Base-by-base conservation (phyloP, 1,140 invertebrate species). In the Zaprionus nigranus region DNA sequence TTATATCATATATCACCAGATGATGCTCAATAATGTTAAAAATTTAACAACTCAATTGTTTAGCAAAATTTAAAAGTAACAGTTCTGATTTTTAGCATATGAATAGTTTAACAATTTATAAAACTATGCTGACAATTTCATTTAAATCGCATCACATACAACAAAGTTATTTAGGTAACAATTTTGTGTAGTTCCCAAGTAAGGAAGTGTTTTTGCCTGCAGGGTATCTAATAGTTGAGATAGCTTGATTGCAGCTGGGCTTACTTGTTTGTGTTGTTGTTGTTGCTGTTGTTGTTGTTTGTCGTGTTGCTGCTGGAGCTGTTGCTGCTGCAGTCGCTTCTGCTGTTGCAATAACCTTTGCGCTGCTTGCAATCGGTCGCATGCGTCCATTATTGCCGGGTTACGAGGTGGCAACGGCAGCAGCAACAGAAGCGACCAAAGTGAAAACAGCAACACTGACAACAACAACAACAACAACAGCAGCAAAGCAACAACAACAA, bases 341-440 rank as follows among this genome's bases (percentile, higher is more conserved):
- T 43, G 71, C 53, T 66, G 75, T 40, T 54, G 72, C 72, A 62
- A 76, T 75, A 68, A 75, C 72, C 74, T 74, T 72, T 72, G 65
- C 57, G 80, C 58, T 70, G 68, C 30, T 71, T 72, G 65, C 73
- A 71, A 71, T 71, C 56, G 68, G 68, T 64, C 67, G 59, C 60
- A 64, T 71, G 68, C 58, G 83, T 82, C 80, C 84, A 81, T 77
- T 75, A 68, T 65, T 56, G 63, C 61, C 66, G 84, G 80, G 77
- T 82, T 83, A 61, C 57, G 70, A 85, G 82, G 82, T 85, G 78
- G 75, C 84, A 81, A 68, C 58, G 64, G 43, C 72, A 62, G 17
- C 57, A 17, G 57, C 72, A 62, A 13, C 57, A 26, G 57, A 38
- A 34, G 13, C 28, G 28, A 46, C 58, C 72, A 75, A 75, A 75